phyloP scores from a whole-genome alignment of 2,797 vertebrate species.

The Rhinatrema bivittatum region DNA sequence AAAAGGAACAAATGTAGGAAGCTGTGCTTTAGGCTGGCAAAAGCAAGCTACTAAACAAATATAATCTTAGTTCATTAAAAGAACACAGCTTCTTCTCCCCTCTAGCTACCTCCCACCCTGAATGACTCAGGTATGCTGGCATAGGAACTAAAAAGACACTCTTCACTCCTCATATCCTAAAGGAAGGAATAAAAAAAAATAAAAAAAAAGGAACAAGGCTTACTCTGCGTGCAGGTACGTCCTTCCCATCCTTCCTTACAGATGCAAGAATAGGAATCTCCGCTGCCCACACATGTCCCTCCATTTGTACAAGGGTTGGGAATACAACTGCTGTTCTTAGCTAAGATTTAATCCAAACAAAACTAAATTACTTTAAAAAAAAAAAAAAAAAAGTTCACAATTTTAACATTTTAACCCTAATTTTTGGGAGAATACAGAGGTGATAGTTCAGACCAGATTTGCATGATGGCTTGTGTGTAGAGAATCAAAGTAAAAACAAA shows the following conservation, averaged over 20 bases:
- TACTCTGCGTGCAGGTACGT: constrained; percentile 81
- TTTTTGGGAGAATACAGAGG: no score
- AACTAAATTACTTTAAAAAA: not conserved
- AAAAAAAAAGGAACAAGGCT: constrained; percentile 23
- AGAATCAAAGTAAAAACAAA: no score
- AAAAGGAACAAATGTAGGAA: not conserved
- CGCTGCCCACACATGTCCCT: constrained; percentile 84
- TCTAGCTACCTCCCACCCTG: constrained; percentile 29
- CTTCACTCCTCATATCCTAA: constrained; percentile 23
- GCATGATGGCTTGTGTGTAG: no score
- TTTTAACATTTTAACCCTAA: not conserved
- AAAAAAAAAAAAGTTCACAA: not conserved
- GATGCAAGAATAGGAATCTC: constrained; percentile 84
- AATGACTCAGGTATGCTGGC: constrained; percentile 43
- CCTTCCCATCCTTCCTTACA: constrained; percentile 95
- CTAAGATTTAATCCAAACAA: no score
- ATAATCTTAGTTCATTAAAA: constrained; percentile 27
- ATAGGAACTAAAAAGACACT: constrained; percentile 18
- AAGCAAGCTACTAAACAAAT: not conserved
- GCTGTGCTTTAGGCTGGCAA: not conserved
- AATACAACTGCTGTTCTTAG: constrained; percentile 85
- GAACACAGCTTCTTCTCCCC: constrained; percentile 9
- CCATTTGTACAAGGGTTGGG: constrained; percentile 84
- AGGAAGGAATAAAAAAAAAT: constrained; percentile 1
- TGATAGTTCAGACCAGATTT: no score